Base-by-base conservation (phyloP, 2,797 vertebrate species). In the Gobio occitaniae region DNA sequence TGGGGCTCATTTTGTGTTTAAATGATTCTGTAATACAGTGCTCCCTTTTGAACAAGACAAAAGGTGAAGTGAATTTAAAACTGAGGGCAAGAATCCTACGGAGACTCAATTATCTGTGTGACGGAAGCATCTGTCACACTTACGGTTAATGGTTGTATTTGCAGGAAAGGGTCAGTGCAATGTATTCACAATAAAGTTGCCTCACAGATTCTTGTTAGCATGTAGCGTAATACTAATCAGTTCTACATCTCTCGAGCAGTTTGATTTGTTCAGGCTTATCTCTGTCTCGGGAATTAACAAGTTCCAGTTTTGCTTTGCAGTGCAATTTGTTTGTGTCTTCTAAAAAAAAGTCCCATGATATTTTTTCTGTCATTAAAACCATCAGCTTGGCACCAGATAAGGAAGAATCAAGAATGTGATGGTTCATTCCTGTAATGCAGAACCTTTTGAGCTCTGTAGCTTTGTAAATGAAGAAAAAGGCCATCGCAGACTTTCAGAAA, bases 21-120 rank as follows among this genome's bases (percentile, higher is more conserved):
- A 59, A 32, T n/a, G 17, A 61, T 68, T 61, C 36, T 13, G 38
- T 66, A 63, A 29, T 41, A 59, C 66, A 79, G 72, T 9, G 21
- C 83, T 66, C 61, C 10, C 48, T 7, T 85, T 86, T 48, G 15
- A 83, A 69, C 11, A 32, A 78, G 82, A 63, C 61, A 80, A 86
- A 84, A 84, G 71, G 41, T 85, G 38, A 83, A 86, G 21, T 69
- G 68, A 86, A 76, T 76, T 79, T 63, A 50, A 70, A 70, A 86
- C 72, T 65, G 87, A 87, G 77, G 77, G 41, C 80, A 84, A 78
- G 29, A 56, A 81, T 54, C 54, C 86, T 82, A 87, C 68, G 11
- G 83, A 69, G 80, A 79, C 44, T 68, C 80, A 86, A 84, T 89
- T 88, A 87, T 80, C 65, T 48, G 56, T 59, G 48, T 15, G 54